phyloP scores from a whole-genome alignment of 2,113 vertebrate species.

The Rousettus leschenaultii region DNA sequence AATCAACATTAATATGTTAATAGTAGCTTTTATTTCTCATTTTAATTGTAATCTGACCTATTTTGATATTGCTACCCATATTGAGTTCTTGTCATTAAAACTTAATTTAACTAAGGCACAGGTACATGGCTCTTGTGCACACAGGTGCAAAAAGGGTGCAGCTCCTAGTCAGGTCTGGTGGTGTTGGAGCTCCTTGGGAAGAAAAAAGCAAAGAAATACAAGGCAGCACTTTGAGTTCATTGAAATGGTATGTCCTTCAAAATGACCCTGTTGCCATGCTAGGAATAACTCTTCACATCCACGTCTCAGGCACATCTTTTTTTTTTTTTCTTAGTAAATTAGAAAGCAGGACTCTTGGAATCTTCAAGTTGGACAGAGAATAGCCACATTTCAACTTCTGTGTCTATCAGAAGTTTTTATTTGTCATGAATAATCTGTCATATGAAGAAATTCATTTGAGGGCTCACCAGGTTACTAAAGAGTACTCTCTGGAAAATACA shows the following conservation, averaged over 20 bases:
- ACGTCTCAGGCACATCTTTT: neutral
- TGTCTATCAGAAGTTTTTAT: constrained; percentile 46
- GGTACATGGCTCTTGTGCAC: too few species aligned
- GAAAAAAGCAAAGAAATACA: too few species aligned
- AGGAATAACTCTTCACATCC: neutral
- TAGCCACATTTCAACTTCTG: constrained; percentile 29
- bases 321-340: neutral
- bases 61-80: neutral
- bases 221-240: neutral
- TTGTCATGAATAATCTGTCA: constrained; percentile 91
- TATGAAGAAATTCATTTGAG: constrained; percentile 90
- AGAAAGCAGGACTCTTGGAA: neutral
- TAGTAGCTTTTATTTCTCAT: constrained; percentile 18
- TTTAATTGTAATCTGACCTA: neutral
- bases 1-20: neutral
- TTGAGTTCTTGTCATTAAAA: neutral
- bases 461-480: constrained; percentile 95
- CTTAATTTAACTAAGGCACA: neutral
- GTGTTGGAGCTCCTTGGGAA: too few species aligned
- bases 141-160: too few species aligned
- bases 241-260: neutral
- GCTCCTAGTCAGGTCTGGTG: too few species aligned
- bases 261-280: neutral
- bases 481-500: constrained; percentile 98
- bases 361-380: neutral